Conservation (phyloP, 1,140 invertebrate genomes). For the Elymnias hypermnestra region DNA sequence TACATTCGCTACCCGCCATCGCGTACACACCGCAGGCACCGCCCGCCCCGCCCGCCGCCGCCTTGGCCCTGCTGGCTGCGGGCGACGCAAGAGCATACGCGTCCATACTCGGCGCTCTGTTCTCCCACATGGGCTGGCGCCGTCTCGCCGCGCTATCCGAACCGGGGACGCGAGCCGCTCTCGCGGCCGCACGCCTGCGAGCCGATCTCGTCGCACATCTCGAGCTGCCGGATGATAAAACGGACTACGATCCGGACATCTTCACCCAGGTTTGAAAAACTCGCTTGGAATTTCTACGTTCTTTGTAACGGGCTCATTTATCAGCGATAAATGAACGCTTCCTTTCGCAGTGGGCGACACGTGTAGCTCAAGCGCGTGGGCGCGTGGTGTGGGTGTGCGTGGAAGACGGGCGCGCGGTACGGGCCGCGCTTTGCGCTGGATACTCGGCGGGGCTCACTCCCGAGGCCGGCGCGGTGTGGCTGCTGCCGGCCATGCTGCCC, state of each 20-base stretch:
- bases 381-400: constrained; percentile 36
- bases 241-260: no score
- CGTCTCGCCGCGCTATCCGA: constrained; percentile 42
- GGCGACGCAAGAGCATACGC: constrained; percentile 34
- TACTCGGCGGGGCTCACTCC: constrained; percentile 36
- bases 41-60: constrained; percentile 18
- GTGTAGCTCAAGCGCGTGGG: constrained; percentile 26
- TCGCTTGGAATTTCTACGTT: no score
- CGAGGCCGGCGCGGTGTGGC: constrained; percentile 24
- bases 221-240: constrained; percentile 44
- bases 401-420: constrained; percentile 43
- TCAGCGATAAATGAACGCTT: background rate
- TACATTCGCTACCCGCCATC: constrained; percentile 38
- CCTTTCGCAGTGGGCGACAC: constrained; percentile 34
- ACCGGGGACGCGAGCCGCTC: constrained; percentile 31
- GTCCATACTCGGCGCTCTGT: constrained; percentile 27
- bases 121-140: constrained; percentile 33
- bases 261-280: no score
- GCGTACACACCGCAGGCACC: constrained; percentile 47
- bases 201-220: constrained; percentile 33
- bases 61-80: constrained; percentile 33
- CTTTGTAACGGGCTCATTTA: constrained; percentile 26
- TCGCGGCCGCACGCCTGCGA: constrained; percentile 32
- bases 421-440: constrained; percentile 48
- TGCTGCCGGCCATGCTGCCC: constrained; percentile 24